These are phyloP conservation scores for Megalonaias nervosa DNA, from an alignment of 1,140 invertebrate species.

Conservation along the genomic window DNA sequence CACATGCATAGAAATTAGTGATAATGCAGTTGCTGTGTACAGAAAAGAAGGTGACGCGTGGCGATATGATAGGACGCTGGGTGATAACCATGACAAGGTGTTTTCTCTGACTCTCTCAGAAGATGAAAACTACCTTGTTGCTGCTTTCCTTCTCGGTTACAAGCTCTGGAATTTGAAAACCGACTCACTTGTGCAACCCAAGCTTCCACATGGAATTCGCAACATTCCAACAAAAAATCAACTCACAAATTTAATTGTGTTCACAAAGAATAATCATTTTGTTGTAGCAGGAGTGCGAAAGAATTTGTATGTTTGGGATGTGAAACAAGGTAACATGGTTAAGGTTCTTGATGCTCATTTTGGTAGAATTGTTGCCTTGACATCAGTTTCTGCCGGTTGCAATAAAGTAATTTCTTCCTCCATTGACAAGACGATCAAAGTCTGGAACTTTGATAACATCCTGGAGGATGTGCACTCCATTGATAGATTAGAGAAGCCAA, in stretches of 20 bases:
- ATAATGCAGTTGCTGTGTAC: constrained; percentile 67
- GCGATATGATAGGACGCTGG: constrained; percentile 69
- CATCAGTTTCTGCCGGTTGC: constrained; percentile 85
- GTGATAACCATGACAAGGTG: constrained; percentile 73
- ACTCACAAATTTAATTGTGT: constrained; percentile 77
- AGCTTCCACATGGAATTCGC: constrained; percentile 88
- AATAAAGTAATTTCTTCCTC: constrained; percentile 97
- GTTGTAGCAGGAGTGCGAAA: constrained; percentile 96
- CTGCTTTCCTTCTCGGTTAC: constrained; percentile 87
- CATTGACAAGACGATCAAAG: constrained; percentile 97
- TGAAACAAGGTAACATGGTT: constrained; percentile 80
- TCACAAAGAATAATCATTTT: constrained; percentile 91
- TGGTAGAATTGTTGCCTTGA: constrained; percentile 93
- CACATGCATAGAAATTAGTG: constrained; percentile 70
- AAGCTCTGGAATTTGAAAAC: constrained; percentile 71
- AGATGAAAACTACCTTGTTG: constrained; percentile 85
- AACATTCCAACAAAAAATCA: constrained; percentile 89
- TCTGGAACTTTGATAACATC: constrained; percentile 99
- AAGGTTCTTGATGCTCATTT: constrained; percentile 98
- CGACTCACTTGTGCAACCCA: constrained; percentile 78
- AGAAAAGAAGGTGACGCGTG: constrained; percentile 64
- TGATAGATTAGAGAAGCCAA: constrained; percentile 94
- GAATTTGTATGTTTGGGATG: constrained; percentile 95
- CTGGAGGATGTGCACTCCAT: constrained; percentile 98
- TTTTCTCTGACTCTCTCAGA: constrained; percentile 87